These are phyloP conservation scores for Xerus rutilus DNA, from an alignment of 2,797 vertebrate genomes.

Conservation along the genomic window DNA sequence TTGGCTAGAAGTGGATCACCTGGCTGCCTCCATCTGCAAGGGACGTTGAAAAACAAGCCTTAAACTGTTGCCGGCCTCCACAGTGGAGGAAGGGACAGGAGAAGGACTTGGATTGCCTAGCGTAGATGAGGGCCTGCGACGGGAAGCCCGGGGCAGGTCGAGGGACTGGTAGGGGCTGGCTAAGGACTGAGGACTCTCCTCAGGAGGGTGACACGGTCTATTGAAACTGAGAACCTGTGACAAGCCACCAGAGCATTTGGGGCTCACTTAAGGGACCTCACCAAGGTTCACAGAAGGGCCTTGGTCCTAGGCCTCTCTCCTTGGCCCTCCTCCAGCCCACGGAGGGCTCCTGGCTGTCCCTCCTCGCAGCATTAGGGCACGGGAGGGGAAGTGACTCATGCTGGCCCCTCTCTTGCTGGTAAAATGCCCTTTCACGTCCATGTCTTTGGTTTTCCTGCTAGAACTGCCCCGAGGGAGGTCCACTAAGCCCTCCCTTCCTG, in stretches of 20 bases:
- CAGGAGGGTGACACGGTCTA: background rate
- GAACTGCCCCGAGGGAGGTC: background rate
- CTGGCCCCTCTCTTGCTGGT: background rate
- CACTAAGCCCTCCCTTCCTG: no score
- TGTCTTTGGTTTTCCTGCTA: background rate
- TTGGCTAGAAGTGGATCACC: background rate
- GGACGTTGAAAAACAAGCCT: background rate
- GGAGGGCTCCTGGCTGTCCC: background rate
- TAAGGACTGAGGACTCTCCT: background rate
- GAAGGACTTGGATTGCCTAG: background rate
- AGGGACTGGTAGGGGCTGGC: background rate
- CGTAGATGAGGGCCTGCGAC: background rate
- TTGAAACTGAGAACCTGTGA: background rate
- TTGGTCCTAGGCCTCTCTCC: background rate
- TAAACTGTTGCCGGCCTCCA: background rate
- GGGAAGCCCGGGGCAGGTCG: conserved; percentile 14
- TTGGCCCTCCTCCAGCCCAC: background rate
- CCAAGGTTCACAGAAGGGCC: background rate
- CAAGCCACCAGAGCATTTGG: accelerated
- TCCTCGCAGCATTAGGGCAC: background rate
- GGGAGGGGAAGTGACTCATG: background rate
- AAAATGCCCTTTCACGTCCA: background rate
- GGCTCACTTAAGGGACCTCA: background rate
- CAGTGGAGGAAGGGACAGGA: background rate
- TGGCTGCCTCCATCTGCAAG: background rate